phyloP scores from a whole-genome alignment of 2,113 vertebrate species.

The Hydrochoerus hydrochaeris region DNA sequence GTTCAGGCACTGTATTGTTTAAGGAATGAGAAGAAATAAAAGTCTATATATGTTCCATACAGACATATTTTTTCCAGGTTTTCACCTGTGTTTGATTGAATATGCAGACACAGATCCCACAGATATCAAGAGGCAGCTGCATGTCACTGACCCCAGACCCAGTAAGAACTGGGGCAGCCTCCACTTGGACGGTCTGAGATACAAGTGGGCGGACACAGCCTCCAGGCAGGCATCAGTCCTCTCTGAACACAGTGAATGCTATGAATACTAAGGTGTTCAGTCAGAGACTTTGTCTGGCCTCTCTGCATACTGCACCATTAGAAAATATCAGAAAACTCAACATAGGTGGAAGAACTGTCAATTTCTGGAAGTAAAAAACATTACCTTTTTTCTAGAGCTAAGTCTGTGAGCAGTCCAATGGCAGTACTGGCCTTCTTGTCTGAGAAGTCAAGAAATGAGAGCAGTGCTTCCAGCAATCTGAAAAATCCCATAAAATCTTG shows the following conservation, averaged over 20 bases:
- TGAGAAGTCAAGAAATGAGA: conserved; percentile 83
- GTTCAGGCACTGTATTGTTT: not conserved
- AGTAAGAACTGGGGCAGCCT: not conserved
- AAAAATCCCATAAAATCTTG: not conserved
- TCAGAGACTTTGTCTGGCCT: not conserved
- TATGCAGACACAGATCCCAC: not conserved
- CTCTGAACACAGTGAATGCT: too few species aligned
- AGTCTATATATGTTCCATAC: not conserved
- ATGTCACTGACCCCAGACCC: not conserved
- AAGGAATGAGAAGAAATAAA: not conserved
- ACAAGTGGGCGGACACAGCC: not conserved
- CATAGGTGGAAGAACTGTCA: not conserved
- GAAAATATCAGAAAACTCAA: not conserved
- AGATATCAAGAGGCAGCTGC: not conserved
- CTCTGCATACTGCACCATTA: not conserved
- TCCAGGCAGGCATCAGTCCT: not conserved
- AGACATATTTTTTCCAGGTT: not conserved
- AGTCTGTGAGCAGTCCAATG: conserved; percentile 86
- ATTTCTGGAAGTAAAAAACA: not conserved
- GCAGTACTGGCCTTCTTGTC: conserved; percentile 84
- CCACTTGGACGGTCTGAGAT: not conserved
- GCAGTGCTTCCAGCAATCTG: conserved; percentile 91
- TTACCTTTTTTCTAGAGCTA: conserved; percentile 90
- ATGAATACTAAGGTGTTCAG: not conserved
- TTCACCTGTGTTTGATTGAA: not conserved